phyloP scores from a whole-genome alignment of 2,113 vertebrate species.

The Lonchura striata region DNA sequence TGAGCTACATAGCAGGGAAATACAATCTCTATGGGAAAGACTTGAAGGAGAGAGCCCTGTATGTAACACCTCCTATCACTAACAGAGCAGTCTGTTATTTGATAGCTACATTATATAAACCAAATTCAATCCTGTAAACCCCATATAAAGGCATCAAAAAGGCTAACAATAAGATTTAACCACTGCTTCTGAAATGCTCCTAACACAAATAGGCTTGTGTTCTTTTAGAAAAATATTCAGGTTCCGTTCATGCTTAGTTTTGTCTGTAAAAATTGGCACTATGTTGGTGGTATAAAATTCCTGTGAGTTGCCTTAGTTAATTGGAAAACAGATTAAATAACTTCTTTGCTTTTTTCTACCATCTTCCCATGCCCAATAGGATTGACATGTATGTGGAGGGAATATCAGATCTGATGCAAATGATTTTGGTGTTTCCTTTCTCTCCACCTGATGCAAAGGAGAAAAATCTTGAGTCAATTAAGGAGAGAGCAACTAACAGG shows the following conservation, averaged over 20 bases:
- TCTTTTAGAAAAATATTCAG: background rate
- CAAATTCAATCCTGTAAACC: background rate
- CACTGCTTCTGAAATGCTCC: background rate
- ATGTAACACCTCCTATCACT: constrained; percentile 9
- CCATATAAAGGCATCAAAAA: background rate
- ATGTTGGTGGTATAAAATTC: background rate
- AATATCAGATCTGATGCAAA: constrained; percentile 79
- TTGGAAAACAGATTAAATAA: background rate
- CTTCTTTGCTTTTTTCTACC: background rate
- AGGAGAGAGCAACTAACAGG: constrained; percentile 74
- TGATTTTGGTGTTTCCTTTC: constrained; percentile 77
- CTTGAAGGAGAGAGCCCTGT: constrained; percentile 84
- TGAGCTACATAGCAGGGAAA: constrained; percentile 89
- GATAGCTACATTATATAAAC: background rate
- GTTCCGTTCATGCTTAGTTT: background rate
- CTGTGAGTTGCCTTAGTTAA: background rate
- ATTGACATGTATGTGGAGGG: constrained; percentile 89
- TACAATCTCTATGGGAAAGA: constrained; percentile 86
- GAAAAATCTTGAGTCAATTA: constrained; percentile 67
- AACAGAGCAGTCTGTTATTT: background rate
- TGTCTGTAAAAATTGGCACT: background rate
- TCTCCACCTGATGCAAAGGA: constrained; percentile 62
- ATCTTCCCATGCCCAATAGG: constrained; percentile 52
- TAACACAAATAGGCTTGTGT: background rate
- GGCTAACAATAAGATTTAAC: background rate